phyloP scores from a whole-genome alignment of 1,140 invertebrate genomes.

The Heliconius nattereri region DNA sequence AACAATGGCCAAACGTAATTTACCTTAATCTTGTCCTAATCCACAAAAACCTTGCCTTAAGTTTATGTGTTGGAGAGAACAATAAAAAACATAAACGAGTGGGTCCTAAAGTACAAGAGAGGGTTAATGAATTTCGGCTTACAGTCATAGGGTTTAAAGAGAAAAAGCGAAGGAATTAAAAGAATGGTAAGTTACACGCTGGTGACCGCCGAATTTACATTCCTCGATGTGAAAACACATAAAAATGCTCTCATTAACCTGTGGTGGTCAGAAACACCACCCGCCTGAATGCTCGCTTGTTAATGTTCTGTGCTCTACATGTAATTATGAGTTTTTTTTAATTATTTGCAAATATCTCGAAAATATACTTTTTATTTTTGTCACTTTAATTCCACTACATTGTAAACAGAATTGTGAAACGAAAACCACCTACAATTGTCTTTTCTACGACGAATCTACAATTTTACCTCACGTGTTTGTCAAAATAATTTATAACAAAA shows the following conservation, averaged over 20 bases:
- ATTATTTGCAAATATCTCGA: not conserved
- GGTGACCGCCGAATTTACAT: constrained; percentile 77
- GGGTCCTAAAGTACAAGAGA: constrained; percentile 56
- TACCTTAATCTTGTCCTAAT: constrained; percentile 22
- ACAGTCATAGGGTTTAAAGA: constrained; percentile 54
- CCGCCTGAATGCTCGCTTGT: constrained; percentile 45
- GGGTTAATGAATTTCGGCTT: constrained; percentile 72
- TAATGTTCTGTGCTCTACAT: constrained; percentile 21
- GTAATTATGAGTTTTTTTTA: not conserved
- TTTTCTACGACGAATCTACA: not conserved
- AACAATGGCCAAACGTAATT: constrained; percentile 16
- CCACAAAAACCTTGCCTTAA: constrained; percentile 24
- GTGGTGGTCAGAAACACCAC: constrained; percentile 65
- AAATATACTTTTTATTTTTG: not conserved
- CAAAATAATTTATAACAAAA: too few relatives aligned
- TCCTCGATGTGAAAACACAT: constrained; percentile 76
- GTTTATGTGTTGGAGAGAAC: constrained; percentile 35
- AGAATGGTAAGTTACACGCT: constrained; percentile 71
- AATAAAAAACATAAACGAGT: constrained; percentile 59
- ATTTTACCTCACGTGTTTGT: not conserved
- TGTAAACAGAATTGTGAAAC: not conserved
- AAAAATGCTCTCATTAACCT: constrained; percentile 79
- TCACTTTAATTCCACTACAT: not conserved
- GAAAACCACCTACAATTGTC: too few relatives aligned
- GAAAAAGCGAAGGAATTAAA: constrained; percentile 63